Evolutionary conservation across 2,113 vertebrate species (phyloP), one percentile per base, ranked within the genome.

Genomic region (Paradisaea rubra): DNA sequence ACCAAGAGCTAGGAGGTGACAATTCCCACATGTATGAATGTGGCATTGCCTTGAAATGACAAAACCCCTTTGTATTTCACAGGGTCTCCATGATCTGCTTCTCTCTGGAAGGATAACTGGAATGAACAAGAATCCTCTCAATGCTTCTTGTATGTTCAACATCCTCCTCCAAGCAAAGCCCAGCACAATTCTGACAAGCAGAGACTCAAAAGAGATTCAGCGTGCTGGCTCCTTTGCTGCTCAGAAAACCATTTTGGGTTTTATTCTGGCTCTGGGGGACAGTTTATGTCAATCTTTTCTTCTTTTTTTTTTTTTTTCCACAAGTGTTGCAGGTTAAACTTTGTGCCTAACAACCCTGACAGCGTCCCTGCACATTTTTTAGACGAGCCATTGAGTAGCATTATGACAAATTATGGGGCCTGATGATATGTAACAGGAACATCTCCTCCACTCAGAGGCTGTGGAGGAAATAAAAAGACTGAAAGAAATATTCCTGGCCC

Each of bases 361-460:
- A 80, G 59, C 0, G 0, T 35, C 73, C 78, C 89, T 85, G 89
- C 68, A 91, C 66, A 70, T 89, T 85, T 93, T 74, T 91, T 7
- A 61, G 81, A 88, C 0, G 25, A 97, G 94, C 89, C 82, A 94
- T 31, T 95, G 93, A 95, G 71, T 63, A 87, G 54, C 50, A 61
- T 88, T 93, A 94, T 66, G 91, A 95, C 70, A 95, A 97, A 93
- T 93, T 86, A 96, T 8, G 59, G 65, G 85, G 89, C 91, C 92
- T 79, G 77, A 94, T 89, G 80, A 45, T 64, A 94, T 49, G 93
- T 56, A 88, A 90, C 66, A 88, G 74, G 94, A 96, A 92, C 71
- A 86, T 79, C 85, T 95, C 53, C 73, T 35, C 63, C 81, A 97
- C 90, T 47, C 25, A 25, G 65, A 85, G 79, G 64, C 70, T 61